Evolutionary conservation across 2,797 vertebrate species (phyloP).

Genomic region (Coilia nasus): DNA sequence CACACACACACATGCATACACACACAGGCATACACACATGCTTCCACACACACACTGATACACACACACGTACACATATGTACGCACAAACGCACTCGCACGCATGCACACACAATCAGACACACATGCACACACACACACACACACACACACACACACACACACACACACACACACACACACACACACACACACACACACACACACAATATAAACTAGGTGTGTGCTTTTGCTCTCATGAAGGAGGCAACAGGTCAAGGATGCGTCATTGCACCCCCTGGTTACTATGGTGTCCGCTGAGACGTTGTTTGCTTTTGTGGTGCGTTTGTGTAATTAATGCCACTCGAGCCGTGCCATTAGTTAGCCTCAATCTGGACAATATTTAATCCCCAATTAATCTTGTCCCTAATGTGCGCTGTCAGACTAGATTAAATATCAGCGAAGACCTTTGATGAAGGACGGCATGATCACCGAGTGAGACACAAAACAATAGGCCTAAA

Average conservation of each 20-base stretch:
- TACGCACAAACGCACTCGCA: background rate
- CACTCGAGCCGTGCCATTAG: slow-evolving; percentile 26
- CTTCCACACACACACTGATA: background rate
- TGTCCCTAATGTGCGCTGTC: slow-evolving; percentile 2
- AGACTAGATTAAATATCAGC: background rate
- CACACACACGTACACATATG: background rate
- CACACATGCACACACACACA: background rate
- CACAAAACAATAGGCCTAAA: background rate
- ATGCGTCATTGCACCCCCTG: slow-evolving; percentile 23
- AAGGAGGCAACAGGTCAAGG: slow-evolving; percentile 38
- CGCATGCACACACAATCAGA: background rate
- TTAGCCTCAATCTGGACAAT: slow-evolving; percentile 13
- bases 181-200: background rate
- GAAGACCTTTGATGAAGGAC: background rate
- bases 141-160: background rate
- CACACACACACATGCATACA: slow-evolving; percentile 5
- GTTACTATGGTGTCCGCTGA: background rate
- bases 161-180: background rate
- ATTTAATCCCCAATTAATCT: slow-evolving; percentile 38
- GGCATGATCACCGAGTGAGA: background rate
- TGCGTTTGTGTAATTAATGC: slow-evolving; percentile 33
- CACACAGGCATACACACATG: background rate
- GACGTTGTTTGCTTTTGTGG: slow-evolving; percentile 21
- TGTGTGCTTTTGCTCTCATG: slow-evolving; percentile 32
- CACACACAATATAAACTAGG: slow-evolving; percentile 31